A percentile compares a stretch with the other conserved stretches of the same genome.
phyloP scores from a whole-genome alignment of 2,113 vertebrate species.

The Myrmophylax atrothorax region DNA sequence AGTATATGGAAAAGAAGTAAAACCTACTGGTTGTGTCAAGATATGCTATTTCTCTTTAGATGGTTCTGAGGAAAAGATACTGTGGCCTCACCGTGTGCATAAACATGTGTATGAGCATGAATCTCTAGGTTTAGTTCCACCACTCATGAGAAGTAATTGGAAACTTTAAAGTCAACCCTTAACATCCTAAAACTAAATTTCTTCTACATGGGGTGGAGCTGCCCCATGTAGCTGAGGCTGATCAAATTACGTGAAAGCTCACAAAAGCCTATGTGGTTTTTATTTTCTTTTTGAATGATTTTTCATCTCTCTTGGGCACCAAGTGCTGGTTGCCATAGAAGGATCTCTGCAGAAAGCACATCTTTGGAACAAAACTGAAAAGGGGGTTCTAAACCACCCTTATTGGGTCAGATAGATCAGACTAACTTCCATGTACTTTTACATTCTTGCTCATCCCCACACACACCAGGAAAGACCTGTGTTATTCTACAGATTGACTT shows the following conservation, averaged over 20 bases:
- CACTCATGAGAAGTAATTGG: neutral
- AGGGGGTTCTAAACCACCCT: neutral
- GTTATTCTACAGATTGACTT: neutral
- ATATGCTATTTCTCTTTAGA: neutral
- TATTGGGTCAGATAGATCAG: neutral
- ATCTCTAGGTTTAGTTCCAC: neutral
- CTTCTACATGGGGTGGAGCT: neutral
- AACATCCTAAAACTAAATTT: neutral
- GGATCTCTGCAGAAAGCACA: neutral
- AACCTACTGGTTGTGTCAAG: neutral
- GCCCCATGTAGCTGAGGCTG: neutral
- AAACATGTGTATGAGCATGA: neutral
- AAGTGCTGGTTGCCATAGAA: neutral
- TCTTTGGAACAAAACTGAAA: constrained; percentile 7
- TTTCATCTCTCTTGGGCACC: neutral
- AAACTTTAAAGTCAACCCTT: neutral
- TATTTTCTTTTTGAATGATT: neutral
- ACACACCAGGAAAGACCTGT: neutral
- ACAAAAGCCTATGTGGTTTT: neutral
- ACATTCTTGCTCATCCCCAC: neutral
- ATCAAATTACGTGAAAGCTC: neutral
- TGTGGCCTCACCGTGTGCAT: fast-evolving
- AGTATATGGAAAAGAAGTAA: neutral
- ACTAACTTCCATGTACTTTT: neutral
- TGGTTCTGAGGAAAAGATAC: neutral